Evolutionary conservation across 2,888 invertebrate species (phyloP).

Genomic region (Leptopilina syphax): DNA sequence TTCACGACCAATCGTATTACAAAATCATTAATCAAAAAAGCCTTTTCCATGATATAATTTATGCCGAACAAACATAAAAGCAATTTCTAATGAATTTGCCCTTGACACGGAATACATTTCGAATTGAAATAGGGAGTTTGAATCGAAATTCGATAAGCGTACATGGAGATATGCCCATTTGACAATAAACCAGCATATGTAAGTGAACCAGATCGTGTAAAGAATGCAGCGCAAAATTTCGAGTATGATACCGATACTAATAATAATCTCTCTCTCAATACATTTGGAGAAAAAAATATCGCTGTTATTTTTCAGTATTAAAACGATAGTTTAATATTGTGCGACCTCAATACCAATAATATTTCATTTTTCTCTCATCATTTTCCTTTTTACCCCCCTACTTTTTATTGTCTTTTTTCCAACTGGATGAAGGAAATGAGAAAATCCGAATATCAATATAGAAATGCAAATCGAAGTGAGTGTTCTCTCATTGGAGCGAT

Average conservation of each 20-base stretch:
- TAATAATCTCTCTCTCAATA: too few relatives aligned
- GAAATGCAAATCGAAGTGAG: constrained; percentile 26
- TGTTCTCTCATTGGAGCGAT: constrained; percentile 21
- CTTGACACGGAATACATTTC: neutral
- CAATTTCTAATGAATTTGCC: neutral
- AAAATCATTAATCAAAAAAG: constrained; percentile 11
- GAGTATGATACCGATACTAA: too few relatives aligned
- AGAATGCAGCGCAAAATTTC: constrained; percentile 5
- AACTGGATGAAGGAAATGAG: constrained; percentile 18
- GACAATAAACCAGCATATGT: constrained; percentile 11
- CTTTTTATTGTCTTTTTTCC: neutral
- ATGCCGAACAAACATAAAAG: constrained; percentile 9
- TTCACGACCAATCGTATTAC: neutral
- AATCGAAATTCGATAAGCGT: constrained; percentile 27
- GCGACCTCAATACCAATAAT: neutral
- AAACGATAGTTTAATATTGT: too few relatives aligned
- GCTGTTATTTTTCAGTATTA: too few relatives aligned
- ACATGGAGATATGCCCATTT: constrained; percentile 4
- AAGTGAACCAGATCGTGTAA: constrained; percentile 20
- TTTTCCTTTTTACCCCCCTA: neutral
- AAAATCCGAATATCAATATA: constrained; percentile 15
- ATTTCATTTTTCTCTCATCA: neutral
- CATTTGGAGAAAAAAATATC: neutral
- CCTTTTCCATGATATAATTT: neutral
- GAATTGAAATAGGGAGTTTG: neutral